Percentiles rank a stretch among this genome's conserved stretches.
These are phyloP conservation scores for Nyleta sp. DNA, from an alignment of 2,888 invertebrate species.

Conservation along the genomic window DNA sequence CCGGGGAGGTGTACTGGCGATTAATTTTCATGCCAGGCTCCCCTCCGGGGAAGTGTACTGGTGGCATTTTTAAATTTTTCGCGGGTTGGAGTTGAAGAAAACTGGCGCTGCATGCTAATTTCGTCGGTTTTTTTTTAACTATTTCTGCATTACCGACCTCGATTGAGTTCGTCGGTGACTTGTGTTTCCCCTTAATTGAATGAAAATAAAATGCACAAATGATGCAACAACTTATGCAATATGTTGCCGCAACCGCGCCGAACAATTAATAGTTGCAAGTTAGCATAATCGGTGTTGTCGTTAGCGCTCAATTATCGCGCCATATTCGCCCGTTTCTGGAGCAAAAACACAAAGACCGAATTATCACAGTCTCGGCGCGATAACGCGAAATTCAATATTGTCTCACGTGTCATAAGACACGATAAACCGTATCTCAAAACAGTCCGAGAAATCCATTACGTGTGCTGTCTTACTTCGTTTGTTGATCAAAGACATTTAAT, in stretches of 20 bases:
- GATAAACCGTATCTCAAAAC: slow-evolving; percentile 14
- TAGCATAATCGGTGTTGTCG: slow-evolving; percentile 15
- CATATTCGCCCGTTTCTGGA: slow-evolving; percentile 64
- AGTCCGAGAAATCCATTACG: slow-evolving; percentile 13
- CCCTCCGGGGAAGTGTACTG: too few relatives aligned
- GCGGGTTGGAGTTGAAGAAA: too few relatives aligned
- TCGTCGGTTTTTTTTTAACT: too few relatives aligned
- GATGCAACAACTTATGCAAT: slow-evolving; percentile 7
- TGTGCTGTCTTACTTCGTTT: neutral
- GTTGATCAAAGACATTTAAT: slow-evolving; percentile 4
- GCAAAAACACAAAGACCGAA: slow-evolving; percentile 43
- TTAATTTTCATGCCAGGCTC: too few relatives aligned
- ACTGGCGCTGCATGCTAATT: too few relatives aligned
- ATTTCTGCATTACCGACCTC: too few relatives aligned
- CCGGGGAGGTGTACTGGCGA: neutral
- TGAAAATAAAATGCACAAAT: neutral
- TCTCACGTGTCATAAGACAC: slow-evolving; percentile 27
- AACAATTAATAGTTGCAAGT: slow-evolving; percentile 11
- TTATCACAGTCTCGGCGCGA: slow-evolving; percentile 27
- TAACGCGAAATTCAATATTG: slow-evolving; percentile 52
- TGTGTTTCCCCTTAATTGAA: too few relatives aligned
- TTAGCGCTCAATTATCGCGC: slow-evolving; percentile 69
- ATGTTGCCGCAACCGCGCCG: slow-evolving; percentile 5
- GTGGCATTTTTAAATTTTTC: too few relatives aligned
- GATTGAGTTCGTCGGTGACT: too few relatives aligned